Percentiles rank a stretch among this genome's conserved stretches.
Evolutionary conservation across 2,113 vertebrate species (phyloP).

Genomic region (Oncorhynchus mykiss): DNA sequence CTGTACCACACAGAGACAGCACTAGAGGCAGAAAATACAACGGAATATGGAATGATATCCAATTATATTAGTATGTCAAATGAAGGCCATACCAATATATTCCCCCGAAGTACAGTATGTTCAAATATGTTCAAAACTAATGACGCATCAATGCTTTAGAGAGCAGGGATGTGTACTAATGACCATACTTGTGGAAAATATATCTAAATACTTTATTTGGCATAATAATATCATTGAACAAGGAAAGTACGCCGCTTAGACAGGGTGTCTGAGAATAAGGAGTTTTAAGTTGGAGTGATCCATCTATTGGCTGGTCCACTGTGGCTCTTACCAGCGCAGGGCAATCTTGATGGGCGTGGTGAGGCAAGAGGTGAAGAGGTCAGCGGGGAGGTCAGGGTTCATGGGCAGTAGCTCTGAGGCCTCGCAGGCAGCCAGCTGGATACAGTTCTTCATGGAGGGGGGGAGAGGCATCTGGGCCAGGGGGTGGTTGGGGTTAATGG

Average conservation of each 20-base stretch:
- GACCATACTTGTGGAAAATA: too few species aligned
- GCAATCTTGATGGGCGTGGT: constrained; percentile 98
- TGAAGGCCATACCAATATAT: too few species aligned
- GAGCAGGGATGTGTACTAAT: too few species aligned
- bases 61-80: too few species aligned
- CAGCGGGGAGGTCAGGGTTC: constrained; percentile 95
- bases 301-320: neutral
- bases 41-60: too few species aligned
- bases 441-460: constrained; percentile 99
- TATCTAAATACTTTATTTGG: too few species aligned
- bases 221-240: too few species aligned
- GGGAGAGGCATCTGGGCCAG: constrained; percentile 96
- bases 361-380: constrained; percentile 98
- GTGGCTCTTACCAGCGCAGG: constrained; percentile 85
- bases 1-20: constrained; percentile 7
- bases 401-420: constrained; percentile 94
- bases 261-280: too few species aligned
- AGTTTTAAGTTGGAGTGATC: neutral
- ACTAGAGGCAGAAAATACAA: constrained; percentile 2
- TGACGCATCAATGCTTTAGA: too few species aligned
- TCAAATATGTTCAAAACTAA: too few species aligned
- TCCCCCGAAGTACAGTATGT: too few species aligned
- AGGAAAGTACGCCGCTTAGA: too few species aligned
- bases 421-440: constrained; percentile 96
- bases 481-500: constrained; percentile 96